Base-by-base conservation (phyloP, 2,888 invertebrate species). In the Rhimphoctona megacephalus region DNA sequence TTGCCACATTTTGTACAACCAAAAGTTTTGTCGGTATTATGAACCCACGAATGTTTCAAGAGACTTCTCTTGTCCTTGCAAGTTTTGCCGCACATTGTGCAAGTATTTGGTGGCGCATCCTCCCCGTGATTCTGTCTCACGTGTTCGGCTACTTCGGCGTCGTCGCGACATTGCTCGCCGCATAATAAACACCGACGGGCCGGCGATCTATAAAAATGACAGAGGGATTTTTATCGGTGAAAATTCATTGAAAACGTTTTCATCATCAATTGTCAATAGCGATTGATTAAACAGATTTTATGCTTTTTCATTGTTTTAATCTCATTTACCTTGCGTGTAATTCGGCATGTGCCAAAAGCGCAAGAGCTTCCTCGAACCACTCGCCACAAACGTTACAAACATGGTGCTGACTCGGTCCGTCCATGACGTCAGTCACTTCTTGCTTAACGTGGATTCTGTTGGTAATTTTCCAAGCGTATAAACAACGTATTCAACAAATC, bases 361-460 rank as follows among this genome's bases (percentile, higher is more conserved):
- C 97, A 90, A 97, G 94, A 78, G 97, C 97, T 95, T 97, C 97
- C 64, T 96, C 95, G 93, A 97, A 98, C 86, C 96, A 96, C 94
- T 97, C 97, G 70, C 97, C 97, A 93, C 98, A 98, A 54, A 97
- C 97, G 92, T 96, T 97, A 93, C 98, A 98, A 88, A 96, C 95
- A 93, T 97, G 97, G 90, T 94, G 94, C 83, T 93, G 94, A 88
- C 92, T 92, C 30, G 93, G 90, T 49, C 93, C 92, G 52, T 89
- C 88, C 82, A 93, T 92, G 73, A 91, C 88, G 25, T 90, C 90
- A 43, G 92, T 93, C 0, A 89, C 78, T 88, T 94, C 94, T 89
- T 93, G 91, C 83, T 94, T 94, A 3, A 94, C 88, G 81, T 94
- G 94, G 86, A 92, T 92, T 88, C 94, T 94, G 87, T 77, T 69